These are phyloP conservation scores for roundworm (Caenorhabditis elegans) DNA, from an alignment of 1,140 invertebrate genomes.

Conservation along the genomic window WBcel235 BX284606.5:7551501-7552000, in stretches of 20 bases:
- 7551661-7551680: neutral
- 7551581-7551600: neutral
- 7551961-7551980: no score
- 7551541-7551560: neutral
- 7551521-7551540: constrained; percentile 8
- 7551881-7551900: no score
- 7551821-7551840: no score
- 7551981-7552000: no score
- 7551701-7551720: neutral
- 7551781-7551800: neutral
- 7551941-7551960: neutral
- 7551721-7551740: neutral
- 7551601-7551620: neutral
- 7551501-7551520: neutral
- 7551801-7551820: neutral
- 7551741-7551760: neutral
- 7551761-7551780: neutral
- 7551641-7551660: neutral
- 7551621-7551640: neutral
- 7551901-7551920: no score
- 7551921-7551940: no score
- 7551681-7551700: neutral
- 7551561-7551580: neutral
- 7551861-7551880: no score
- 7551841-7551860: no score